Conservation (phyloP, 1,140 invertebrate genomes). For the Wiebesia pumilae region DNA sequence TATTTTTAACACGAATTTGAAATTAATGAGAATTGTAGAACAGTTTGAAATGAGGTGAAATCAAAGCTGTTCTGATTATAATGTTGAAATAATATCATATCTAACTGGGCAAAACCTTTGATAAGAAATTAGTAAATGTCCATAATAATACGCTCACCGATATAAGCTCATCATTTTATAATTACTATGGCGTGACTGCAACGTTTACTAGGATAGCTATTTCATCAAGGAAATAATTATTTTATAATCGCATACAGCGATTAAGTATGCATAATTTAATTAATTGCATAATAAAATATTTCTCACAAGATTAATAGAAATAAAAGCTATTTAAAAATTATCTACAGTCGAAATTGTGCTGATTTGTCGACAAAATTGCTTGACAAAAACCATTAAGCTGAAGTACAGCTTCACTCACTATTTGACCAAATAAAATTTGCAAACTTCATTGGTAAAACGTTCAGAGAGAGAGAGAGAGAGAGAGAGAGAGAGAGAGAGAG, state of each 20-base stretch:
- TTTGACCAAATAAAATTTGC: conserved; percentile 44
- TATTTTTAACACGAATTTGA: not conserved
- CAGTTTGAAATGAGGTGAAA: too few species aligned
- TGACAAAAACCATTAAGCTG: conserved; percentile 5
- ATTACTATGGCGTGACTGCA: not conserved
- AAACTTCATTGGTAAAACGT: conserved; percentile 39
- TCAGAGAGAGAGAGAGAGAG: not conserved
- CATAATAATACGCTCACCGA: not conserved
- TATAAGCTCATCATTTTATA: not conserved
- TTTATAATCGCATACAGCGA: not conserved
- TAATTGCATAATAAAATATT: not conserved
- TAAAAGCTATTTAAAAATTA: not conserved
- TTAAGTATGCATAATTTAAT: not conserved
- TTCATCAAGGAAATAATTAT: not conserved
- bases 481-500: not conserved
- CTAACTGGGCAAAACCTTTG: not conserved
- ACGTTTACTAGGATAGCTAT: not conserved
- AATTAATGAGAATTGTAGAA: not conserved
- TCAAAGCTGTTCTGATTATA: not conserved
- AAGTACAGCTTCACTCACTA: conserved; percentile 29
- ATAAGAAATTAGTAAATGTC: not conserved
- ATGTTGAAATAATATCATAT: not conserved
- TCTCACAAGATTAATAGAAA: not conserved
- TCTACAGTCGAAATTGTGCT: conserved; percentile 8
- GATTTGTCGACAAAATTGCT: conserved; percentile 26